Evolutionary conservation across 2,888 invertebrate species (phyloP), one percentile per base, ranked within the genome.

Genomic region (Machimus rusticus): DNA sequence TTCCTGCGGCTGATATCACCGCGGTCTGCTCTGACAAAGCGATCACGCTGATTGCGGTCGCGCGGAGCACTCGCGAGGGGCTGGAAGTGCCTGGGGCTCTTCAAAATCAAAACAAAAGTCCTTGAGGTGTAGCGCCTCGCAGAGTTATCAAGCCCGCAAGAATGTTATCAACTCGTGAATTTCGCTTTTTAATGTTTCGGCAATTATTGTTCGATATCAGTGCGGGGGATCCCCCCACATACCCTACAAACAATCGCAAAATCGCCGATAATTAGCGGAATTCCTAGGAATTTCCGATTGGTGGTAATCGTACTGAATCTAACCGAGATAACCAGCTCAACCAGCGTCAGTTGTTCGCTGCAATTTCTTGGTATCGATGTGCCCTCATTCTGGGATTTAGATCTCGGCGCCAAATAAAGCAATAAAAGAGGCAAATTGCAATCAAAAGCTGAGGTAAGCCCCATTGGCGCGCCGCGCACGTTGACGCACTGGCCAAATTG

Each of bases 1-100:
- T 82, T 82, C 57, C 55, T 82, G 55, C 16, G 31, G 82, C 82
- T 82, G 82, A 82, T 82, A 82, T 82, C 82, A 57, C 37, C 82
- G 51, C 82, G 31, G 82, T n/a, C 16, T 82, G 57, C 31, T 82
- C 82, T 82, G 82, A 82, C 82, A 55, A 55, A 23, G 19, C 51
- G 55, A 51, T 57, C 82, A 57, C 19, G 31, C 34, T 82, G 82
- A 82, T 82, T 82, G 43, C 31, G 31, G 31, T 57, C 82, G 9
- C 34, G 23, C 34, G n/a, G n/a, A n/a, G n/a, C 19, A 51, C 51
- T n/a, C 51, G n/a, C n/a, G n/a, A 51, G 51, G n/a, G 51, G 51
- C 66, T 66, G 66, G 12, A 66, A 66, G 19, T 66, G 23, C 28
- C 66, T 28, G 51, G 5, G 51, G 28, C 66, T 66, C 23, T 66